Evolutionary conservation across 2,888 invertebrate species (phyloP).

Genomic region (Andricus curvator): DNA sequence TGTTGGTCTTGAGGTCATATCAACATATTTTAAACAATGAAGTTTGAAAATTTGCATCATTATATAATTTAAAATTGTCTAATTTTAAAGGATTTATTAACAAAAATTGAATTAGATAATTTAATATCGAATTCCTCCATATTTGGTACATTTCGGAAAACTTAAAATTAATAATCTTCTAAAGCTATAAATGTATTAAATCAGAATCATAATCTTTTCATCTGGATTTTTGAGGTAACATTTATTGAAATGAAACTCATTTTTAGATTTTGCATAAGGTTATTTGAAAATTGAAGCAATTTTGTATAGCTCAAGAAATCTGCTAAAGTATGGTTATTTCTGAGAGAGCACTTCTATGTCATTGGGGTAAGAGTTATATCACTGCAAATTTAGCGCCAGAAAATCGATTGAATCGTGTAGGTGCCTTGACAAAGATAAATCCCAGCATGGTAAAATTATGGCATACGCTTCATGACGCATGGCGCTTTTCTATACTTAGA

Average conservation of each 20-base stretch:
- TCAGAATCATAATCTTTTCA: no score
- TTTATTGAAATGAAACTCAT: background rate
- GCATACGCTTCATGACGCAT: constrained; percentile 27
- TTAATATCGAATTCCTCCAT: no score
- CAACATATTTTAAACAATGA: no score
- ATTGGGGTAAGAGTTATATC: constrained; percentile 9
- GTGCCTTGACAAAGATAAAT: constrained; percentile 29
- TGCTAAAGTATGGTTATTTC: background rate
- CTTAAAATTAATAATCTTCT: no score
- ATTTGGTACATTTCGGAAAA: no score
- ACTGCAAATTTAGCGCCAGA: constrained; percentile 21
- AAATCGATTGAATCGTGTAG: constrained; percentile 18
- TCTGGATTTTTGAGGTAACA: no score
- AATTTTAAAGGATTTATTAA: no score
- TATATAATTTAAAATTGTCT: no score
- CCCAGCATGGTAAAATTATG: constrained; percentile 11
- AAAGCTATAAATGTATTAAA: no score
- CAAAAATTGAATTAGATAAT: no score
- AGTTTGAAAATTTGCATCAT: no score
- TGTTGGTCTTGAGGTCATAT: no score
- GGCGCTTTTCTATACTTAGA: constrained; percentile 32
- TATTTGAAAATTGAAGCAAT: background rate
- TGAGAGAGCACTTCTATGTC: background rate
- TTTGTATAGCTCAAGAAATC: background rate
- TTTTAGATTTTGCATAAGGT: background rate